Conservation (phyloP, 1,140 invertebrate genomes). For the Aphaenogaster ashmeadi region DNA sequence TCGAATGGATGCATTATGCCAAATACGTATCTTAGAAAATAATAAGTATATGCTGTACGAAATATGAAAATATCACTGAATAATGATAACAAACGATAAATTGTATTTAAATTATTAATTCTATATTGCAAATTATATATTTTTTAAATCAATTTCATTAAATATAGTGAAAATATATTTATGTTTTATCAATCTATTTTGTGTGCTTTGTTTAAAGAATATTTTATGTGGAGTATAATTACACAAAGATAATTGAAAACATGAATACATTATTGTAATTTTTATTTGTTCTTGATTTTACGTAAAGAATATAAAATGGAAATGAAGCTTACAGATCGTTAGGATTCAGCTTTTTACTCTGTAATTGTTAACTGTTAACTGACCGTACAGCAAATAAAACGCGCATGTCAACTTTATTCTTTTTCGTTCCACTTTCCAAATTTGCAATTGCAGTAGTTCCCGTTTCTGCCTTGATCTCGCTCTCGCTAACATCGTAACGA, state of each 20-base stretch:
- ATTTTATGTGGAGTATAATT: background rate
- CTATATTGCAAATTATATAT: background rate
- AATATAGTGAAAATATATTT: background rate
- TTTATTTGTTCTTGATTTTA: background rate
- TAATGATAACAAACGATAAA: background rate
- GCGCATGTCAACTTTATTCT: slow-evolving; percentile 10
- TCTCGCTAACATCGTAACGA: background rate
- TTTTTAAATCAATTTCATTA: background rate
- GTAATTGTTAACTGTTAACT: background rate
- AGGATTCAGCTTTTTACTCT: background rate
- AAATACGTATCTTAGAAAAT: background rate
- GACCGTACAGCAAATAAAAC: background rate
- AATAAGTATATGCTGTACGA: background rate
- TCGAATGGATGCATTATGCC: background rate
- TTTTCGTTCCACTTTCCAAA: slow-evolving; percentile 20
- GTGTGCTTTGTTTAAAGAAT: background rate
- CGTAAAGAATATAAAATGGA: slow-evolving; percentile 1
- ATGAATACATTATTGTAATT: slow-evolving; percentile 1
- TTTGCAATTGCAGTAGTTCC: background rate
- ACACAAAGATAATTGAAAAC: background rate
- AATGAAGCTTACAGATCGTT: background rate
- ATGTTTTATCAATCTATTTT: background rate
- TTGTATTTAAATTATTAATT: slow-evolving; percentile 2
- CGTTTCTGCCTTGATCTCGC: background rate
- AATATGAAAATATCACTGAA: background rate